These are phyloP conservation scores for Operophtera brumata DNA, from an alignment of 2,888 invertebrate species.

Conservation along the genomic window DNA sequence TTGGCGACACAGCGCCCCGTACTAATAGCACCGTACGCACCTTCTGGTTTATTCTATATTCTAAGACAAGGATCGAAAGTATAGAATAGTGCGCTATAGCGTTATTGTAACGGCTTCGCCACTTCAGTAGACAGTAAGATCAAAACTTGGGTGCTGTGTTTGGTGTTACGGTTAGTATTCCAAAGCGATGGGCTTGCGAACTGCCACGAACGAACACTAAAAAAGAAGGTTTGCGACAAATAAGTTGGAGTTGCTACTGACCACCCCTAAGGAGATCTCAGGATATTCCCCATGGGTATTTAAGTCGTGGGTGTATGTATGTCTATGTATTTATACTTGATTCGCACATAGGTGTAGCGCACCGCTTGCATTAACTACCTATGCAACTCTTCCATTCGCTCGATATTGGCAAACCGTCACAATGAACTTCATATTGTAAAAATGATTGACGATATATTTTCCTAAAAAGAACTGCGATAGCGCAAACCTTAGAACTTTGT, in stretches of 20 bases:
- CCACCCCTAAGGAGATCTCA: too few relatives aligned
- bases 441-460: conserved; percentile 43
- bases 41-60: too few relatives aligned
- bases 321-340: conserved; percentile 49
- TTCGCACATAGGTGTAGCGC: conserved; percentile 67
- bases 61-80: conserved; percentile 53
- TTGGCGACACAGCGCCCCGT: too few relatives aligned
- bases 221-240: too few relatives aligned
- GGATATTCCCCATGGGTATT: too few relatives aligned
- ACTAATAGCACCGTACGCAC: too few relatives aligned
- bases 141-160: too few relatives aligned
- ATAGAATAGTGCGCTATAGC: conserved; percentile 37
- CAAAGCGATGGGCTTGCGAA: too few relatives aligned
- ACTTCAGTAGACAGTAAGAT: background rate
- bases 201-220: too few relatives aligned
- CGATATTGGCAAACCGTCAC: conserved; percentile 80
- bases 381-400: conserved; percentile 57
- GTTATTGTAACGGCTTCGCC: conserved; percentile 24
- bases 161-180: too few relatives aligned
- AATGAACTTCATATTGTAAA: conserved; percentile 54
- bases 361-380: conserved; percentile 61
- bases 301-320: too few relatives aligned
- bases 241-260: too few relatives aligned
- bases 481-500: conserved; percentile 42
- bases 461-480: conserved; percentile 30